Conservation (phyloP, 2,113 vertebrate species). For the Triplophysa tibetana region DNA sequence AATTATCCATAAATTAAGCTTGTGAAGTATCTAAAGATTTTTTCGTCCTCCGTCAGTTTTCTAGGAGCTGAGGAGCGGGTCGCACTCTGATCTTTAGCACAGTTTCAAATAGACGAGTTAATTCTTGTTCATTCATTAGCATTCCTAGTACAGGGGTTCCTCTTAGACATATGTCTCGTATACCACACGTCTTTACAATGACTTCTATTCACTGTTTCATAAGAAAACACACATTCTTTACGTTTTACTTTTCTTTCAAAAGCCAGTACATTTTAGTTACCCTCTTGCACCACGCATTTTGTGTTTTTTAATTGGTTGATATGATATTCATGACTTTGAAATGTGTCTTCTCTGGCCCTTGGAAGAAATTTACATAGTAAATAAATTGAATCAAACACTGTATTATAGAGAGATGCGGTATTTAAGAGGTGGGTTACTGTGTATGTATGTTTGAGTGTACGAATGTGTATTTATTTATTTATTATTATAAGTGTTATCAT, state of each 20-base stretch:
- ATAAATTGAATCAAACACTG: no score
- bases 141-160: slow-evolving; percentile 72
- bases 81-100: slow-evolving; percentile 73
- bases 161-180: slow-evolving; percentile 34
- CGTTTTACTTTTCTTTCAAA: neutral
- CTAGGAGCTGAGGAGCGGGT: slow-evolving; percentile 60
- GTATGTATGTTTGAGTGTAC: slow-evolving; percentile 56
- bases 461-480: no score
- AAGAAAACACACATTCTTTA: neutral
- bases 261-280: neutral
- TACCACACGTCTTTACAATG: slow-evolving; percentile 35
- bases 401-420: no score
- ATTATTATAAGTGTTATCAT: slow-evolving; percentile 70
- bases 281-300: neutral
- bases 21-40: neutral
- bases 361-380: no score
- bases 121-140: slow-evolving; percentile 77
- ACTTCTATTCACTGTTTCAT: slow-evolving; percentile 10
- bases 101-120: slow-evolving; percentile 78
- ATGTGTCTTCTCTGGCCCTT: neutral
- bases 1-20: neutral
- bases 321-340: neutral
- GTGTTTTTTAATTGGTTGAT: neutral
- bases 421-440: slow-evolving; percentile 65
- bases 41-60: neutral